Evolutionary conservation across 2,888 invertebrate genomes (phyloP).

Genomic region (Agonum fuliginosum): DNA sequence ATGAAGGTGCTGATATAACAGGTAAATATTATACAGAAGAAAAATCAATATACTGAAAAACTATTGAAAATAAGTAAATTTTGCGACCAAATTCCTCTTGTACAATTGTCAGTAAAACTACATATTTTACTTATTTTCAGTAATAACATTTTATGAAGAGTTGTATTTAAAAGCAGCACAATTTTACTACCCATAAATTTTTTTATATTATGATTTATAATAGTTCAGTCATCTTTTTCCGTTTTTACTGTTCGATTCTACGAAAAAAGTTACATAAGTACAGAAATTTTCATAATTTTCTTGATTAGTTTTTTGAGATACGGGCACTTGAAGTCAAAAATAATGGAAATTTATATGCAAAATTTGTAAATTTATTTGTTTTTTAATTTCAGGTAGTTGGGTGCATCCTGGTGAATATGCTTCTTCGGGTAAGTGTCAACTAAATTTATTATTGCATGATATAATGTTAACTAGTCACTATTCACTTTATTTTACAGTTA

Average conservation of each 20-base stretch:
- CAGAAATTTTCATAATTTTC: too few species aligned
- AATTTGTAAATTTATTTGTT: too few species aligned
- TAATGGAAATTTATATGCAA: too few species aligned
- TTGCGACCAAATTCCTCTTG: neutral
- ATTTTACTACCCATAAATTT: too few species aligned
- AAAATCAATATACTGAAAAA: neutral
- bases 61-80: neutral
- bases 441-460: constrained; percentile 46
- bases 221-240: too few species aligned
- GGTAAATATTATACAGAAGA: constrained; percentile 76
- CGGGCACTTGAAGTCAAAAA: too few species aligned
- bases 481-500: constrained; percentile 28
- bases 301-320: too few species aligned
- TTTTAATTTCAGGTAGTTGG: constrained; percentile 85
- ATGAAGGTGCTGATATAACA: constrained; percentile 93
- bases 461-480: constrained; percentile 24
- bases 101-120: constrained; percentile 60
- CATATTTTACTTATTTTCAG: constrained; percentile 46
- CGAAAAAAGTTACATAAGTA: too few species aligned
- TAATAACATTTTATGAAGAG: too few species aligned
- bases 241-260: neutral
- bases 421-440: constrained; percentile 88
- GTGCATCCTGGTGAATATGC: constrained; percentile 99
- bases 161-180: too few species aligned
- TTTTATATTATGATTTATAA: too few species aligned